Base-by-base conservation (phyloP, 2,797 vertebrate species). In the Gallirallus australis region DNA sequence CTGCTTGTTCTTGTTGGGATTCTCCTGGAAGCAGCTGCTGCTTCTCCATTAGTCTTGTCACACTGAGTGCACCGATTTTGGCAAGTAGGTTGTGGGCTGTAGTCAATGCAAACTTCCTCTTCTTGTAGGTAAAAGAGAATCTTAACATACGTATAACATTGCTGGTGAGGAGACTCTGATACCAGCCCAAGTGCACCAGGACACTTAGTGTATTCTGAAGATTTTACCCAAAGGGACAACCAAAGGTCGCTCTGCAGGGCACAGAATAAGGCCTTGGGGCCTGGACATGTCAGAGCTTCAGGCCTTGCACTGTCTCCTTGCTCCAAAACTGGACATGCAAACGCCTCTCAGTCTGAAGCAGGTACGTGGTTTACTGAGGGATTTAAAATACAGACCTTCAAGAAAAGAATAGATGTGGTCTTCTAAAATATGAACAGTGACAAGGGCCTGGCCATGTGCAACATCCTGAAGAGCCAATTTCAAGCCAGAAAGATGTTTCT, bases 241-340 rank as follows among this genome's bases (percentile, higher is more conserved):
- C 8, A 28, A 33, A 93, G 90, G 33, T 28, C 19, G 1, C 9
- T 59, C 65, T 52, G 56, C 3, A 31, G 18, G n/a, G 37, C 42
- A 5, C 21, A 17, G 14, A 9, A 12, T 21, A 9, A 3, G 0
- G 3, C 50, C 20, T 2, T 5, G 15, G 42, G 37, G 15, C 48
- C 71, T 8, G 1, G 18, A 11, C 2, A 0, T 15, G 6, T 50
- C n/a, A 20, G 39, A 72, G 12, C 2, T 0, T 12, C 23, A 63
- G 35, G 35, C 61, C 18, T 61, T 42, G 60, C 28, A 6, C 27
- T 25, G 0, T 25, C 45, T 80, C 27, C 1, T 16, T 9, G 12
- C 23, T 63, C 68, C 39, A 5, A 0, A 12, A 18, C 37, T 11
- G 50, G 48, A 39, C 63, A 6, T 9, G n/a, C 16, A 11, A 15